These are phyloP conservation scores for Etheostoma nigrum DNA, from an alignment of 2,797 vertebrate species.

Conservation along the genomic window DNA sequence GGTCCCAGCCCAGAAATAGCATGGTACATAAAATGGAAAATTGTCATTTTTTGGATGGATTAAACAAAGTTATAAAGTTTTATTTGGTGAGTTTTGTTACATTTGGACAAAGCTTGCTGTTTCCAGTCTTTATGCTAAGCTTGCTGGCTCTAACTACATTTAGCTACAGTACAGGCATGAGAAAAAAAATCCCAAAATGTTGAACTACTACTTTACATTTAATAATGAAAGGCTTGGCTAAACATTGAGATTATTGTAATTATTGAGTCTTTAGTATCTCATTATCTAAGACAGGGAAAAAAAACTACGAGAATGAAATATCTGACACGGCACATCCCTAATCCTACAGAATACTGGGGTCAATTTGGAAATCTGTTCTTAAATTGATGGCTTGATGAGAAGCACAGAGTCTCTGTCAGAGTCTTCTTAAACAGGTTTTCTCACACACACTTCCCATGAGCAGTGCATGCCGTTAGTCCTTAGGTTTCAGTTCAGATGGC, in stretches of 20 bases:
- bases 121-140: background rate
- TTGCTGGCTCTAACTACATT: background rate
- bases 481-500: constrained; percentile 58
- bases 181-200: background rate
- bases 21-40: background rate
- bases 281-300: background rate
- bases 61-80: background rate
- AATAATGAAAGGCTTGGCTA: background rate
- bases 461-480: constrained; percentile 74
- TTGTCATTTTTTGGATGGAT: background rate
- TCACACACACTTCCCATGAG: constrained; percentile 51
- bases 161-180: background rate
- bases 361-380: constrained; percentile 30
- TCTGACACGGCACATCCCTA: background rate
- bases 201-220: background rate
- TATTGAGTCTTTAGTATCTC: background rate
- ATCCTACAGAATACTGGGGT: background rate
- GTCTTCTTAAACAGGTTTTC: constrained; percentile 31
- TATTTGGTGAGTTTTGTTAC: background rate
- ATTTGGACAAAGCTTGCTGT: background rate
- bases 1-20: background rate
- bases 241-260: background rate
- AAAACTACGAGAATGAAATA: background rate
- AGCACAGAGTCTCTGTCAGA: constrained; percentile 15
- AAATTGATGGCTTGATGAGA: constrained; percentile 5